Conservation (phyloP, 2,888 invertebrate species). For the Megaustenia siamemsis region DNA sequence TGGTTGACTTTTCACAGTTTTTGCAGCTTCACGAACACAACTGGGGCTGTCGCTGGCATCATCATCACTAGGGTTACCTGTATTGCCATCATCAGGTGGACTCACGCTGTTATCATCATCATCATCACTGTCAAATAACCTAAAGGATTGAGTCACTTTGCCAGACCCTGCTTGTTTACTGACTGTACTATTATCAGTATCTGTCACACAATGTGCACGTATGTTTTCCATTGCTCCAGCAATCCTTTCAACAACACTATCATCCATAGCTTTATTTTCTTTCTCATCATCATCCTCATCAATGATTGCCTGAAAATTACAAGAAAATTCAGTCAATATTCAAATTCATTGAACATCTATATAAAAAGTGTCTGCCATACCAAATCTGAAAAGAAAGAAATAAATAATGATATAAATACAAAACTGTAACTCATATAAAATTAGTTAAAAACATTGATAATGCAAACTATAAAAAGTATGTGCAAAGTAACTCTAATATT, state of each 20-base stretch:
- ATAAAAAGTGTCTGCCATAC: too few relatives aligned
- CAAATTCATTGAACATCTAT: too few relatives aligned
- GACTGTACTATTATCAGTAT: background rate
- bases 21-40: background rate
- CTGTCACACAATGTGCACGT: background rate
- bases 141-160: background rate
- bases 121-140: background rate
- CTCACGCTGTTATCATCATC: background rate
- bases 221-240: background rate
- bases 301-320: constrained; percentile 13
- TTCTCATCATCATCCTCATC: constrained; percentile 36
- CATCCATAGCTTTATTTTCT: background rate
- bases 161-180: background rate
- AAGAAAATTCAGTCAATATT: background rate
- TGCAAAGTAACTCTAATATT: too few relatives aligned
- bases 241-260: background rate
- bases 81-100: too few relatives aligned
- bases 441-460: too few relatives aligned
- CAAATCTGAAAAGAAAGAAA: too few relatives aligned
- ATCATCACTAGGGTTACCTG: background rate
- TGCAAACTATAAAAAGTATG: too few relatives aligned
- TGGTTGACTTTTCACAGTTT: too few relatives aligned
- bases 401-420: too few relatives aligned
- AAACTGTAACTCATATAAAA: too few relatives aligned
- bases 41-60: background rate